Base-by-base conservation (phyloP, 2,113 vertebrate genomes). In the Pteruthius melanotis region DNA sequence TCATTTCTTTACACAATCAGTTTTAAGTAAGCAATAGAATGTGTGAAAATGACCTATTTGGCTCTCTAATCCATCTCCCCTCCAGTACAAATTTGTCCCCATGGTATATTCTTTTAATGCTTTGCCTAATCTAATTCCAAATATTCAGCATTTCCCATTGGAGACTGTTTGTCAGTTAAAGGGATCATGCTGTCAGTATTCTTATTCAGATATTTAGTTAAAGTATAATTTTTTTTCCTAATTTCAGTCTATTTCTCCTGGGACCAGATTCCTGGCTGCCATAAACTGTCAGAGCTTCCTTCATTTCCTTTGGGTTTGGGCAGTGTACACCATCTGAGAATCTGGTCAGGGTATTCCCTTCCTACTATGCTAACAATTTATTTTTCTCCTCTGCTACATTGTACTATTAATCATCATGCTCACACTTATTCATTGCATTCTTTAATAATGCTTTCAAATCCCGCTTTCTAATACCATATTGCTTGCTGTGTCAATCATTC, bases 401-500 rank as follows among this genome's bases (percentile, higher is more conserved):
- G 45, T 47, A 54, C 18, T 68, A 52, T 85, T 95, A 95, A 89
- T 96, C 78, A 89, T 68, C 45, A 35, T 54, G 49, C 45, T 79
- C 42, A 60, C 59, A 72, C 37, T 85, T 90, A 93, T 54, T 81
- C 71, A 74, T 61, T 69, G 63, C 44, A 83, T 83, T 88, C 79
- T 93, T 71, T 93, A 93, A 86, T 94, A 90, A 90, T 1, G 1
- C 28, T 90, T 93, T 91, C 75, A 74, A 56, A 94, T 93, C 42
- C 59, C 0, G 0, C 39, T 84, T 92, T 87, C 65, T 79, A 65
- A 89, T 70, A 80, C 22, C 15, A 31, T 66, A 74, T 63, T 83
- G 20, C 75, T 92, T 70, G 13, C 52, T 42, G 31, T 83, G 96
- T 96, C 94, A 96, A 83, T 97, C 94, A 96, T 77, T 94, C 79